Percentiles rank a stretch among this genome's conserved stretches.
Conservation (phyloP, 2,797 vertebrate genomes). For the Peromyscus aztecus region DNA sequence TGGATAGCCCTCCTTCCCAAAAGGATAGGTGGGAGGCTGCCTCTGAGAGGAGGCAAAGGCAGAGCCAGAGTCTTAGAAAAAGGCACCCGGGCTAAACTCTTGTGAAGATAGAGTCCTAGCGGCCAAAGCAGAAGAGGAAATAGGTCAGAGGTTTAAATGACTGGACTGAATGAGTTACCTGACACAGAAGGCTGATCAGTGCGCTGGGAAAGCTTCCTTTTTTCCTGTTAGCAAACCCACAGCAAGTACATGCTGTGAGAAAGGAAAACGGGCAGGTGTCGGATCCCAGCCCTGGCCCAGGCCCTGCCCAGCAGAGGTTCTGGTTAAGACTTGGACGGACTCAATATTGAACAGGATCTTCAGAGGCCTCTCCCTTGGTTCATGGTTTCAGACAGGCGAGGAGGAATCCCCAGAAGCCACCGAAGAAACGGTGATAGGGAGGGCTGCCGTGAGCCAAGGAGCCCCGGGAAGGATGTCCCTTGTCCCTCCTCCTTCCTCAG, state of each 20-base stretch:
- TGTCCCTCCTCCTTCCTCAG: background rate
- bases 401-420: background rate
- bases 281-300: background rate
- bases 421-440: background rate
- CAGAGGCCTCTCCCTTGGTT: background rate
- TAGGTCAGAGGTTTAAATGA: background rate
- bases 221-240: background rate
- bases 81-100: background rate
- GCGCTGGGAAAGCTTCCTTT: background rate
- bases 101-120: background rate
- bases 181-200: background rate
- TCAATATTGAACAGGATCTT: background rate
- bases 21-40: background rate
- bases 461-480: background rate
- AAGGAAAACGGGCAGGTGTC: background rate
- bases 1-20: background rate
- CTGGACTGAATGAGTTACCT: fast-evolving
- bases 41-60: background rate
- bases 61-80: background rate
- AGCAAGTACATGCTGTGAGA: background rate
- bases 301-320: background rate
- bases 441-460: background rate
- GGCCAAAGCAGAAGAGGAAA: slow-evolving; percentile 10
- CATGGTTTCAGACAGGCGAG: background rate
- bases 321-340: background rate